A percentile compares a stretch with the other conserved stretches of the same genome.
phyloP scores from a whole-genome alignment of 1,140 invertebrate species.

The Oedothorax gibbosus region DNA sequence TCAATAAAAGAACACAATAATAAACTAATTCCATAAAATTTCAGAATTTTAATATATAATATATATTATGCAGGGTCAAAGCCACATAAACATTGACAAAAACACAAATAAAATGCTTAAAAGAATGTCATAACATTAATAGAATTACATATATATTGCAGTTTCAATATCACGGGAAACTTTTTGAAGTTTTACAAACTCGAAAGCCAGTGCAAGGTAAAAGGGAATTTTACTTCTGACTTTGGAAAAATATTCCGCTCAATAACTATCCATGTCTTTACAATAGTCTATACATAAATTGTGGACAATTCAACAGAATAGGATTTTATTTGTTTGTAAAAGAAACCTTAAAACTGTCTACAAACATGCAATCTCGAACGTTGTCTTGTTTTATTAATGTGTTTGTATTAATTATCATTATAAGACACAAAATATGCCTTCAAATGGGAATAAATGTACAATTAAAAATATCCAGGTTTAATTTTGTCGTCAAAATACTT shows the following conservation, averaged over 20 bases:
- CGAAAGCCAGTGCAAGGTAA: constrained; percentile 51
- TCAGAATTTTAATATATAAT: constrained; percentile 61
- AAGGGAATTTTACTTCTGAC: constrained; percentile 17
- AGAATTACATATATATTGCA: constrained; percentile 55
- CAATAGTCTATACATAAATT: background rate
- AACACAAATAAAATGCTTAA: constrained; percentile 51
- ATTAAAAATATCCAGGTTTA: too few relatives aligned
- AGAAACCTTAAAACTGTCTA: too few relatives aligned
- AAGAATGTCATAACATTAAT: constrained; percentile 48
- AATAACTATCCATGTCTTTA: constrained; percentile 27
- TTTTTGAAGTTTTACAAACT: constrained; percentile 49
- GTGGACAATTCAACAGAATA: too few relatives aligned
- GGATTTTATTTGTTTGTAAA: too few relatives aligned
- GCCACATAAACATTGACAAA: constrained; percentile 58
- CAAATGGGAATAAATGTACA: too few relatives aligned
- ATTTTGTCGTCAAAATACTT: too few relatives aligned
- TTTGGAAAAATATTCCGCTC: constrained; percentile 57
- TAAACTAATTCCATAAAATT: constrained; percentile 45
- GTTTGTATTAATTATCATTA: too few relatives aligned
- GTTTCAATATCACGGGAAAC: constrained; percentile 48
- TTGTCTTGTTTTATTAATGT: too few relatives aligned
- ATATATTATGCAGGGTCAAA: constrained; percentile 58
- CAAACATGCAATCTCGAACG: too few relatives aligned
- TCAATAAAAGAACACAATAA: background rate
- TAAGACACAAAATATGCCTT: too few relatives aligned